These are phyloP conservation scores for Sylvilagus floridanus DNA, from an alignment of 2,797 vertebrate genomes.

Conservation along the genomic window DNA sequence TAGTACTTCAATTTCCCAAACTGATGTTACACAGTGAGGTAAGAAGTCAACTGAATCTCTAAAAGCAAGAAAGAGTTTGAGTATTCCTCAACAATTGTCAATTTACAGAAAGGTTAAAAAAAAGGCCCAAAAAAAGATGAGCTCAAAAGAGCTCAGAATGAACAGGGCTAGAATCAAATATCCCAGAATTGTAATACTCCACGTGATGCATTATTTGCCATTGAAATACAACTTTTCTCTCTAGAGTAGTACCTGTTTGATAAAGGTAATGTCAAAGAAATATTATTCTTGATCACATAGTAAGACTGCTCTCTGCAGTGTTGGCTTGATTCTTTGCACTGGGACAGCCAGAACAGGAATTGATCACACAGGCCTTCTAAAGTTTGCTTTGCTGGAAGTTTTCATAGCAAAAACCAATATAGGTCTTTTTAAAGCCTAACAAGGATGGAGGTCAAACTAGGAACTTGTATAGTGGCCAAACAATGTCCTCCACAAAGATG, in stretches of 20 bases:
- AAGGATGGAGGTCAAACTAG: not conserved
- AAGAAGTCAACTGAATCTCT: not conserved
- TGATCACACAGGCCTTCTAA: not conserved
- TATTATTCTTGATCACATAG: not conserved
- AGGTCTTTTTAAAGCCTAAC: not conserved
- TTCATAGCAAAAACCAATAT: not conserved
- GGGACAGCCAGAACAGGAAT: not conserved
- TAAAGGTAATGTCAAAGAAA: constrained; percentile 19
- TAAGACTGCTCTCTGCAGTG: not conserved
- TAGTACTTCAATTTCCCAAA: not conserved
- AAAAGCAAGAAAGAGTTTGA: not conserved
- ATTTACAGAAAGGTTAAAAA: not conserved
- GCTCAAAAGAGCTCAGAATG: not conserved
- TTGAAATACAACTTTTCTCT: not conserved
- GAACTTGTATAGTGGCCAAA: not conserved
- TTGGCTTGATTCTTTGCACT: not conserved
- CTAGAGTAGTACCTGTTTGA: not conserved
- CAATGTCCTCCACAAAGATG: not conserved
- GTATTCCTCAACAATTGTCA: not conserved
- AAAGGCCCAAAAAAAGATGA: not conserved
- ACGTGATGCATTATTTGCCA: not conserved
- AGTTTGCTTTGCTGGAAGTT: not conserved
- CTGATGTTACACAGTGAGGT: not conserved
- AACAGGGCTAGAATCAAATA: not conserved
- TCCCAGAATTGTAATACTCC: not conserved